These are phyloP conservation scores for Rhizoglyphus robini DNA, from an alignment of 1,140 invertebrate species.

Conservation along the genomic window DNA sequence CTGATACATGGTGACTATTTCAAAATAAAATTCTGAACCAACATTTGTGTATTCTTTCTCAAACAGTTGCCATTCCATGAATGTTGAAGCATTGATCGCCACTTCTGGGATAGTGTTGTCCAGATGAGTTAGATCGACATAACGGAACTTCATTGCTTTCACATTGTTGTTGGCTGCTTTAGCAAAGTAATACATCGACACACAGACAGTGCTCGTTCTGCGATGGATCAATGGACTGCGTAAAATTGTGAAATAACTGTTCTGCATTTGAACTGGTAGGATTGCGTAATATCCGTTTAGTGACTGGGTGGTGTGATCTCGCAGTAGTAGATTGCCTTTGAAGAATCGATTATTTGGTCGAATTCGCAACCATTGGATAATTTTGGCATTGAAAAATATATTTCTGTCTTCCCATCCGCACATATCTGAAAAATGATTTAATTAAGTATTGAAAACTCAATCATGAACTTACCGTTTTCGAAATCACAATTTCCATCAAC, in stretches of 20 bases:
- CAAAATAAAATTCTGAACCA: not conserved
- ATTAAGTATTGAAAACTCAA: too few species aligned
- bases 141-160: not conserved
- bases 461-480: too few species aligned
- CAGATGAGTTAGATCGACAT: not conserved
- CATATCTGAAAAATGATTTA: too few species aligned
- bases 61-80: not conserved
- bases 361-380: not conserved
- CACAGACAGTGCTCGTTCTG: too few species aligned
- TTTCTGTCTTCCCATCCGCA: conserved; percentile 22
- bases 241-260: not conserved
- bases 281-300: not conserved
- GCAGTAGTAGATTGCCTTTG: not conserved
- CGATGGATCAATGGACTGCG: not conserved
- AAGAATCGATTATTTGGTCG: not conserved
- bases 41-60: not conserved
- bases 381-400: not conserved
- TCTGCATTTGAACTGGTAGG: not conserved
- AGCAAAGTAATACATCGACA: conserved; percentile 13
- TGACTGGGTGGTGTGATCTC: not conserved
- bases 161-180: too few species aligned
- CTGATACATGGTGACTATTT: not conserved
- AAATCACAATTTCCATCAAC: conserved; percentile 14
- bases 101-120: not conserved
- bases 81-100: too few species aligned